Base-by-base conservation (phyloP, 92 coral and sea anemone genomes). In the Pocillopora grandis region DNA sequence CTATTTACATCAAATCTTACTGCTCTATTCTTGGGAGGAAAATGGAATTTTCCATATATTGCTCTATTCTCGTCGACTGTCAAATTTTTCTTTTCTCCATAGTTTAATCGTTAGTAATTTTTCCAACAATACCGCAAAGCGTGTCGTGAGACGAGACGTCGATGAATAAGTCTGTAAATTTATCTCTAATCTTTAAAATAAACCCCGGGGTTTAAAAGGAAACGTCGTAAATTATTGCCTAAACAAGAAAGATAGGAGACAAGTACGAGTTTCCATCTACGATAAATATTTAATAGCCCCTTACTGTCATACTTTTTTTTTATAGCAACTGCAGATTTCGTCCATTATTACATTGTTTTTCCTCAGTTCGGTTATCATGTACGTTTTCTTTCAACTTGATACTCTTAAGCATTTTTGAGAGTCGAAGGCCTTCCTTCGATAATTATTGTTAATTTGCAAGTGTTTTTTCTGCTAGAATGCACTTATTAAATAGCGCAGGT, bases 261-360 rank as follows among this genome's bases (percentile, higher is more conserved):
- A 64, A 61, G 20, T 20, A 61, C 21, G 15, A 49, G 48, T 37
- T 55, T 70, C 17, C 62, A 62, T 42, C 42, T 20, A 52, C 12
- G 70, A 64, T 78, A 68, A 78, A 78, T 78, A 63, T 78, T 78
- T 78, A 78, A 78, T 78, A 60, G 66, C 35, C 35, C 11, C 72
- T 78, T 10, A 36, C 52, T 62, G 72, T 78, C 72, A 35, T 1
- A 78, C 60, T 65, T 33, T n/a, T 33, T 19, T 20, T 12, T 10
- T 2, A 14, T 42, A 42, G n/a, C 4, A 71, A 78, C 15, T 20
- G 48, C 58, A 35, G 57, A 27, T 76, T 76, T 55, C 58, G 56
- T 59, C 56, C 68, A 76, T 36, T 36, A 59, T 61, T 18, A 61
- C 57, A 18, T 17, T 36, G 16, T 7, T 70, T 70, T 70, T 70